Percentiles rank a stretch among this genome's conserved stretches.
Conservation (phyloP, 2,113 vertebrate species). For the Ardeotis arabs region DNA sequence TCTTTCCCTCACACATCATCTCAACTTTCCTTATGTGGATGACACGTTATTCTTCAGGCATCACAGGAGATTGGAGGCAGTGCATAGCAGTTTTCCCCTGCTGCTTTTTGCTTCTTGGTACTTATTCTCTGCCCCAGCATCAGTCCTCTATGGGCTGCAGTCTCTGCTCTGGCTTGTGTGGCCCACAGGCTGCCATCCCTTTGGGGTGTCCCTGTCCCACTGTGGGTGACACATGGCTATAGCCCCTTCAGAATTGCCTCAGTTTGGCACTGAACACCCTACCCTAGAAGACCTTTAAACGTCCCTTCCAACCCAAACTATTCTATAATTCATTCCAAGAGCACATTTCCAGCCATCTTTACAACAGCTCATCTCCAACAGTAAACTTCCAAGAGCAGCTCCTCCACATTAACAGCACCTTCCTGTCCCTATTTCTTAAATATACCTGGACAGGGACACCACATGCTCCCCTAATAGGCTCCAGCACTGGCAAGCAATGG, state of each 20-base stretch:
- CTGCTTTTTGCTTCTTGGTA: neutral
- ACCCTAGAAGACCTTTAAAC: neutral
- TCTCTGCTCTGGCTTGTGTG: neutral
- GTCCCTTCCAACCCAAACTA: no score
- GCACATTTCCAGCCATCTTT: neutral
- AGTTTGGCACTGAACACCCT: neutral
- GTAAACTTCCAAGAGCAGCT: neutral
- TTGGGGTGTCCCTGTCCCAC: neutral
- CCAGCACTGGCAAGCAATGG: accelerated
- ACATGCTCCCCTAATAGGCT: neutral
- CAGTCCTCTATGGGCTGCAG: neutral
- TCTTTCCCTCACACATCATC: neutral
- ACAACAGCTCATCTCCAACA: neutral
- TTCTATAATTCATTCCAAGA: no score
- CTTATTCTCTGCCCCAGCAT: neutral
- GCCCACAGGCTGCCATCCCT: neutral
- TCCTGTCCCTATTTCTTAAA: neutral
- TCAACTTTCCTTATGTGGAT: neutral
- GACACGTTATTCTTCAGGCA: neutral
- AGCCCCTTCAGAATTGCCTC: neutral
- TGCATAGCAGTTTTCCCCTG: accelerated
- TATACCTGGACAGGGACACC: neutral
- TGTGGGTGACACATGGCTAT: neutral
- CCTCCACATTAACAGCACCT: neutral
- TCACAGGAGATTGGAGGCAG: accelerated